Conservation (phyloP, 2,797 vertebrate species). For the Callimico goeldii region DNA sequence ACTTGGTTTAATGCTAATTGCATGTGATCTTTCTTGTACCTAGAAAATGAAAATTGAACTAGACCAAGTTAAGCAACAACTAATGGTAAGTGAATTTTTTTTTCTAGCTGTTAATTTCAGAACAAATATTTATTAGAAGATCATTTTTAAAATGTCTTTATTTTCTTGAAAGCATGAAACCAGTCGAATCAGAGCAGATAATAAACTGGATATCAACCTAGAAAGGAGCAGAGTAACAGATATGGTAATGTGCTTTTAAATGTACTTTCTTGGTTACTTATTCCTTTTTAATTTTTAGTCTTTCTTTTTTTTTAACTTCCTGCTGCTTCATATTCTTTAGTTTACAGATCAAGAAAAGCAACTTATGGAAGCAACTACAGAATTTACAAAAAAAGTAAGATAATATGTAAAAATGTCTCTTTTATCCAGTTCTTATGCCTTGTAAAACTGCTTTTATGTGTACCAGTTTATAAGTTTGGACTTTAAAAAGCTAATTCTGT, state of each 20-base stretch:
- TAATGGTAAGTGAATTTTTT: slow-evolving; percentile 88
- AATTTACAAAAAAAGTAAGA: slow-evolving; percentile 93
- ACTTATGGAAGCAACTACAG: slow-evolving; percentile 93
- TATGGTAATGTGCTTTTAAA: slow-evolving; percentile 79
- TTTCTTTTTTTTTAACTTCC: slow-evolving; percentile 28
- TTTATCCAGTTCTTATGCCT: neutral
- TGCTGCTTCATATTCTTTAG: slow-evolving; percentile 81
- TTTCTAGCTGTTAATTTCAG: neutral
- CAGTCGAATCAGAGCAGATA: slow-evolving; percentile 90
- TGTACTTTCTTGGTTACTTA: neutral
- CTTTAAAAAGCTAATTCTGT: neutral
- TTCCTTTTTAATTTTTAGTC: neutral
- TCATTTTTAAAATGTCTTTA: slow-evolving; percentile 47
- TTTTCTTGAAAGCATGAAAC: slow-evolving; percentile 91
- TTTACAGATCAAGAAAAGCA: slow-evolving; percentile 97
- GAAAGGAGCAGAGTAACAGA: slow-evolving; percentile 94
- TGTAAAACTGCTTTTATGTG: neutral
- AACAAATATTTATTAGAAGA: neutral
- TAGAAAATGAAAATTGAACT: slow-evolving; percentile 98
- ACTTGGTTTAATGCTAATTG: slow-evolving; percentile 43
- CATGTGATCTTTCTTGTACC: slow-evolving; percentile 52
- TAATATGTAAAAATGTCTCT: slow-evolving; percentile 18
- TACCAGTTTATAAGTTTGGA: neutral
- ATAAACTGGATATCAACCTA: slow-evolving; percentile 96
- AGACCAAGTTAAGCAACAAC: slow-evolving; percentile 91